Base-by-base conservation (phyloP, 2,113 vertebrate genomes). In the Toxostoma redivivum region DNA sequence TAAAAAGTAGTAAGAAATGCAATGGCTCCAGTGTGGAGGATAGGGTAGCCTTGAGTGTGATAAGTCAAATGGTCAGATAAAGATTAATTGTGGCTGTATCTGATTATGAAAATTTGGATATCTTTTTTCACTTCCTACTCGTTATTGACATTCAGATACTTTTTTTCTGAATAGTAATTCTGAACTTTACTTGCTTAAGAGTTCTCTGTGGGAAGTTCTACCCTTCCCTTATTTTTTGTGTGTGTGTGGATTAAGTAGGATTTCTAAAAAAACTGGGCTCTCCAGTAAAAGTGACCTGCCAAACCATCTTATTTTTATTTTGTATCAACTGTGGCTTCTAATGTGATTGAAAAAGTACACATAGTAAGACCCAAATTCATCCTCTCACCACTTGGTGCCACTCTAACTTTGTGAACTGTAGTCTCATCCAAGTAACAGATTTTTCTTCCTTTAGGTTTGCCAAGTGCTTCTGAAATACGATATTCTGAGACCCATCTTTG, bases 321-420 rank as follows among this genome's bases (percentile, higher is more conserved):
- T 19, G 38, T 7, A 22, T 78, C 14, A 74, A 91, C 6, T 15
- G 30, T 64, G 53, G 38, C 22, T 93, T 77, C 15, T 30, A 47
- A 51, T 11, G n/a, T 10, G 54, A 44, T 33, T 45, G 77, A 37
- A 58, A 61, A 78, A 47, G 31, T 50, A 31, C 5, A n/a, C 10
- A 1, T 20, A 30, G 1, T 5, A 12, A 66, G 38, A 66, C 20
- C 6, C 20, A 42, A 89, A 67, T 98, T 97, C 97, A 96, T 20
- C n/a, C 7, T 5, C 58, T 96, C 71, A 45, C 98, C 98, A 96
- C 98, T 97, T 97, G 98, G 97, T 98, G 98, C 71, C 98, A 89
- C 98, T 98, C 64, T 98, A 88, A 98, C 95, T 96, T 97, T 97
- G 96, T 57, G 77, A 97, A 98, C 88, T 8, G 86, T 81, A 60